A percentile compares a stretch with the other conserved stretches of the same genome.
These are phyloP conservation scores for Epinephelus cyanopodus DNA, from an alignment of 2,113 vertebrate genomes.

Conservation along the genomic window DNA sequence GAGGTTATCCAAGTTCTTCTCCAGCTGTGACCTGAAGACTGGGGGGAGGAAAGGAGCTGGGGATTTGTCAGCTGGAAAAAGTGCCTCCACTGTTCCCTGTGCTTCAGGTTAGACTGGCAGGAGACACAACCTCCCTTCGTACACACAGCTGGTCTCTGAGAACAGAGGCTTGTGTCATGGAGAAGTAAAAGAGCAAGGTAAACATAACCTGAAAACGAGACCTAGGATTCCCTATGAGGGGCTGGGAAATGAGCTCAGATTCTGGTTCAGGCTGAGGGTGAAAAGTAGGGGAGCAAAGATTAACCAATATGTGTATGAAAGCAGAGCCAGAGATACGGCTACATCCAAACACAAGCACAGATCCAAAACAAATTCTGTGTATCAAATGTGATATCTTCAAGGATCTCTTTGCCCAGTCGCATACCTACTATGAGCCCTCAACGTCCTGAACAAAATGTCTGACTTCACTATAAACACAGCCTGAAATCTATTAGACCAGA, in stretches of 20 bases:
- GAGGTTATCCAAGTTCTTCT: background rate
- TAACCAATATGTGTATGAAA: background rate
- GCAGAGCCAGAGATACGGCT: background rate
- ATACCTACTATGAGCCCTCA: background rate
- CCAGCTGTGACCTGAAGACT: background rate
- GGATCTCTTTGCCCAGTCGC: background rate
- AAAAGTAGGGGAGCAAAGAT: constrained; percentile 9
- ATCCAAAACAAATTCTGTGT: constrained; percentile 3
- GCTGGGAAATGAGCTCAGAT: constrained; percentile 8
- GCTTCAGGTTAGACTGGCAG: constrained; percentile 37
- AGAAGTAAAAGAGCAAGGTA: constrained; percentile 15
- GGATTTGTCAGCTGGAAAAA: background rate
- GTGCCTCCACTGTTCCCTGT: background rate
- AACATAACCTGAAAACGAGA: constrained; percentile 43
- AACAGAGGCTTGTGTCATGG: constrained; percentile 34
- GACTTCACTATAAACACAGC: no score
- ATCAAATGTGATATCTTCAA: background rate
- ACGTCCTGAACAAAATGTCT: background rate
- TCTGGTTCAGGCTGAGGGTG: constrained; percentile 1
- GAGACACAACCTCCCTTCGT: constrained; percentile 16
- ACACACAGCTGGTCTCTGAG: constrained; percentile 18
- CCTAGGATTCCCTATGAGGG: constrained; percentile 1
- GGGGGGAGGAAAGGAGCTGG: background rate
- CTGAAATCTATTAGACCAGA: background rate
- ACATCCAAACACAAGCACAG: constrained; percentile 10